A percentile compares a stretch with the other conserved stretches of the same genome.
Conservation (phyloP, 2,113 vertebrate species). For the Bambusicola thoracicus region DNA sequence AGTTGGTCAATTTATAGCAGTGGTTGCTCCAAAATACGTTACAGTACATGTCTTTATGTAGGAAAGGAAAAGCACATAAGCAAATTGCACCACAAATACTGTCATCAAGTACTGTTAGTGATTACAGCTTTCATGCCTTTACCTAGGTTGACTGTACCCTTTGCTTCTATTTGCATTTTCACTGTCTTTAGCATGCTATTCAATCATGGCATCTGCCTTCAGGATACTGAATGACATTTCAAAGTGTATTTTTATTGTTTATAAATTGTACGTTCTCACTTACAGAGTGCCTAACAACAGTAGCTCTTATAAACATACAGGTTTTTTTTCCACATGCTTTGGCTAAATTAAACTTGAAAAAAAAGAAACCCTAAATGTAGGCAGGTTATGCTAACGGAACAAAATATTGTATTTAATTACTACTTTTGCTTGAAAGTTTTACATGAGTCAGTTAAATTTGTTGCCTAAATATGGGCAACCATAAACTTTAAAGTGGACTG, state of each 20-base stretch:
- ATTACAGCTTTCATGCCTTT: neutral
- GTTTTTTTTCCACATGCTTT: neutral
- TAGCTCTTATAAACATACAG: neutral
- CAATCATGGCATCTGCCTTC: neutral
- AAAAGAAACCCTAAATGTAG: neutral
- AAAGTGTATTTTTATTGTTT: conserved; percentile 5
- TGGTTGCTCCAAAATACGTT: conserved; percentile 4
- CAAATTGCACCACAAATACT: neutral
- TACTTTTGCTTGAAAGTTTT: neutral
- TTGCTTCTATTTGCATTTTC: conserved; percentile 37
- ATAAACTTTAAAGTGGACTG: neutral
- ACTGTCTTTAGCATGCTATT: conserved; percentile 21
- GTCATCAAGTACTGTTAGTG: neutral
- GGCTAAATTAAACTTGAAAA: neutral
- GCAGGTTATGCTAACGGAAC: neutral
- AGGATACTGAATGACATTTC: conserved; percentile 32
- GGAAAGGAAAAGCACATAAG: neutral
- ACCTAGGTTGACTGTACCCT: neutral
- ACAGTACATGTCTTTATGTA: neutral
- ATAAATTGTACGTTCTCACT: neutral
- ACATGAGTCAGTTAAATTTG: neutral
- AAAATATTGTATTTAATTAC: neutral
- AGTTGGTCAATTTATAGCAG: conserved; percentile 75
- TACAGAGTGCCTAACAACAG: neutral
- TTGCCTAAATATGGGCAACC: neutral